phyloP scores from a whole-genome alignment of 2,113 vertebrate genomes.

The Xenopus borealis region DNA sequence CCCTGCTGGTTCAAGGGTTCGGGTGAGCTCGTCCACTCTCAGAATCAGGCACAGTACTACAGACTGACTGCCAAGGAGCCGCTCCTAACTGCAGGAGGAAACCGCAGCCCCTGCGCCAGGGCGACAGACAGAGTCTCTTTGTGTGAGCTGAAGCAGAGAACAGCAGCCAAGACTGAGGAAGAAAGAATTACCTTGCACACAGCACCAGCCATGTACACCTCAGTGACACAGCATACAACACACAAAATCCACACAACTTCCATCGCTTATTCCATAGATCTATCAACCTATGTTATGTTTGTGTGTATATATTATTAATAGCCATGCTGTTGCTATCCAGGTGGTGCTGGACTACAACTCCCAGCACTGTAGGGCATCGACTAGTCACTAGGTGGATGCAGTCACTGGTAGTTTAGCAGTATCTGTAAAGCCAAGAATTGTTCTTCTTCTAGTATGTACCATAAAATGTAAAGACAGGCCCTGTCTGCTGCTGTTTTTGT shows the following conservation, averaged over 20 bases:
- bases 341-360: background rate
- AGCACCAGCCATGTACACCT: background rate
- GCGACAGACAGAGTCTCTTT: conserved; percentile 30
- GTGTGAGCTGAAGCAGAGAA: conserved; percentile 11
- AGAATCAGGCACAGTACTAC: conserved; percentile 29
- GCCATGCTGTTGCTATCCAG: background rate
- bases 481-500: no score
- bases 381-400: no score
- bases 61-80: conserved; percentile 36
- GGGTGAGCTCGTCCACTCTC: conserved; percentile 12
- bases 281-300: background rate
- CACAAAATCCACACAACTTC: background rate
- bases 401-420: no score
- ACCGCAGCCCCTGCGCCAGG: conserved; percentile 26
- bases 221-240: background rate
- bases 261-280: background rate
- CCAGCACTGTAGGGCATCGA: background rate
- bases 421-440: no score
- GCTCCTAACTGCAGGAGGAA: conserved; percentile 34
- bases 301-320: background rate
- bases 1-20: conserved; percentile 9
- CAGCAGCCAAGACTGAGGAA: conserved; percentile 16
- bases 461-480: no score
- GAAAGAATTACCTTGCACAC: background rate
- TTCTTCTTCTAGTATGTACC: no score